Evolutionary conservation across 2,888 invertebrate genomes (phyloP).

Genomic region (Trilocha varians): DNA sequence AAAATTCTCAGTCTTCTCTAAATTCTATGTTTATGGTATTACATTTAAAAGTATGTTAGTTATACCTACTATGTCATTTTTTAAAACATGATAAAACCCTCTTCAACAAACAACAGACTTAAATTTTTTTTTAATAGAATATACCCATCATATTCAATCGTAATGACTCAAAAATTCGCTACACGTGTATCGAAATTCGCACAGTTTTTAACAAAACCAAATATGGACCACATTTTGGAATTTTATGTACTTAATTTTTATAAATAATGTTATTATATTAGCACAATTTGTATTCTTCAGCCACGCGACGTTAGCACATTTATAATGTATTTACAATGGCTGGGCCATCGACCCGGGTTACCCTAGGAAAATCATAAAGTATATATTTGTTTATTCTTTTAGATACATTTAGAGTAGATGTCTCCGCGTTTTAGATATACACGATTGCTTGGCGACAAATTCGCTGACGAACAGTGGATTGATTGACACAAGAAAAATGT

Average conservation of each 20-base stretch:
- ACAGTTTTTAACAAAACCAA: no score
- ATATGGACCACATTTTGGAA: not conserved
- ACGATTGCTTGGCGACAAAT: not conserved
- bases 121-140: no score
- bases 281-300: not conserved
- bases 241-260: not conserved
- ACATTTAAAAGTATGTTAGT: no score
- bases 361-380: slow-evolving; percentile 1
- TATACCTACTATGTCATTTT: no score
- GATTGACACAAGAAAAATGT: no score
- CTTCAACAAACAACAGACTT: no score
- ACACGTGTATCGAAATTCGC: no score
- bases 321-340: not conserved
- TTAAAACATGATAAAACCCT: no score
- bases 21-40: no score
- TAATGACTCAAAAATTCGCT: no score
- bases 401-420: not conserved
- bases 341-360: not conserved
- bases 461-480: not conserved
- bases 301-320: slow-evolving; percentile 1
- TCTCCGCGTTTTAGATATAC: not conserved
- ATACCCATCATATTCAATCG: no score
- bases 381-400: slow-evolving; percentile 3
- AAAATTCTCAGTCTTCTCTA: no score
- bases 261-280: slow-evolving; percentile 5